phyloP scores from a whole-genome alignment of 2,113 vertebrate genomes.

The Speoplatyrhinus poulsoni region DNA sequence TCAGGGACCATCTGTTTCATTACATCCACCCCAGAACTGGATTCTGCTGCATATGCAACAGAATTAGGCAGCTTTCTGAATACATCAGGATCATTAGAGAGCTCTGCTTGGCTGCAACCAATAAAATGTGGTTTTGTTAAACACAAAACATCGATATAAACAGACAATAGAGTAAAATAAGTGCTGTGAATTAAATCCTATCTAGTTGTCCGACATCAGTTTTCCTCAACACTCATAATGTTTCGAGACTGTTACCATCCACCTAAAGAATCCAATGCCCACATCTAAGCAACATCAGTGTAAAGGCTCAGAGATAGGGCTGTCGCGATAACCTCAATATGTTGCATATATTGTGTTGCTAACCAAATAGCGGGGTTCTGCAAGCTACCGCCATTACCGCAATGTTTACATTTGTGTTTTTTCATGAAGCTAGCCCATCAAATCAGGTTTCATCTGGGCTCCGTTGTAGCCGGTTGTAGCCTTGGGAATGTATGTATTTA shows the following conservation, averaged over 20 bases:
- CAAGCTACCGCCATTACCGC: too few species aligned
- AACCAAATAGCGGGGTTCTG: too few species aligned
- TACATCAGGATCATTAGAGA: conserved; percentile 5
- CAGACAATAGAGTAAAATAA: conserved; percentile 8
- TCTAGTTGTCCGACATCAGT: conserved; percentile 1
- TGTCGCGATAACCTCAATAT: too few species aligned
- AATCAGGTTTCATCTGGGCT: too few species aligned
- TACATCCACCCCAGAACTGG: conserved; percentile 56
- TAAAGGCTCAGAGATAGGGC: not conserved
- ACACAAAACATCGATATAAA: conserved; percentile 34
- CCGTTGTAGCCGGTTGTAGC: too few species aligned
- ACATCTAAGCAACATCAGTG: not conserved
- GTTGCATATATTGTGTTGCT: too few species aligned
- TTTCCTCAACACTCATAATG: not conserved
- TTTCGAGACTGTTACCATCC: not conserved
- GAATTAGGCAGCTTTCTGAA: conserved; percentile 42
- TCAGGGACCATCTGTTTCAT: conserved; percentile 68
- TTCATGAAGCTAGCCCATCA: too few species aligned
- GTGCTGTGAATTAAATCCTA: not conserved
- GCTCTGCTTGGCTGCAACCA: not conserved
- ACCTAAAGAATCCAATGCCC: not conserved
- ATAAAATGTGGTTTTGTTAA: conserved; percentile 34
- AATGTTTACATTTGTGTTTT: too few species aligned
- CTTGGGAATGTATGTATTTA: too few species aligned
- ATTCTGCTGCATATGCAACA: conserved; percentile 58